Evolutionary conservation across 2,888 invertebrate species (phyloP), one percentile per base, ranked within the genome.

Genomic region (Boloria euphrosyne): DNA sequence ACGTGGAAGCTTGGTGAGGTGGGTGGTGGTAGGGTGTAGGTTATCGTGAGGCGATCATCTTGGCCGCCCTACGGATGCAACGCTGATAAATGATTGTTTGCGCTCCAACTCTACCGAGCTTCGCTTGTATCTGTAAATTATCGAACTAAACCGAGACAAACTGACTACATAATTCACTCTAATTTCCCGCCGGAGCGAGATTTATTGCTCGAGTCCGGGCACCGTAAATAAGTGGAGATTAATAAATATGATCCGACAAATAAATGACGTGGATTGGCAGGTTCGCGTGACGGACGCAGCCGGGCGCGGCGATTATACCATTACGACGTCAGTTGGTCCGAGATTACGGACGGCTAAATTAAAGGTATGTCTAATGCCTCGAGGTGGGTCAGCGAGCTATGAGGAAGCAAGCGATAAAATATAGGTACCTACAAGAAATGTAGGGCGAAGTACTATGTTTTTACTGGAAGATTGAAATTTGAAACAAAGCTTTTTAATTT

Each of bases 131-230:
- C 38, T 51, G 59, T 65, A 62, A 62, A 65, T 66, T 71, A 67
- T 66, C 62, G 57, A 63, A 49, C 59, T 49, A 47, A 60, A 44
- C 54, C 47, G 68, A 62, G 63, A 71, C 73, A 67, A 72, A 57
- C 68, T 60, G 66, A 69, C 65, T 69, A 69, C 68, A 70, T 73
- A 71, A 72, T 73, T 73, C 69, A 69, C 65, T 65, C 51, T 68
- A 70, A 70, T 69, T 73, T 73, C 69, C 67, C 67, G 63, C 58
- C 66, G 71, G 71, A 62, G 54, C 53, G 65, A 62, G 68, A 68
- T 70, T 70, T 66, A 68, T 66, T 53, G 53, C 50, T 66, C 47
- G 54, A 44, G 62, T 47, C 52, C 47, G 57, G 55, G 65, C 57
- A 54, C 53, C 53, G 53, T 66, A 67, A 66, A 67, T 71, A 71